Evolutionary conservation across 2,888 invertebrate species (phyloP), one percentile per base, ranked within the genome.

Genomic region (Teleogryllus oceanicus): DNA sequence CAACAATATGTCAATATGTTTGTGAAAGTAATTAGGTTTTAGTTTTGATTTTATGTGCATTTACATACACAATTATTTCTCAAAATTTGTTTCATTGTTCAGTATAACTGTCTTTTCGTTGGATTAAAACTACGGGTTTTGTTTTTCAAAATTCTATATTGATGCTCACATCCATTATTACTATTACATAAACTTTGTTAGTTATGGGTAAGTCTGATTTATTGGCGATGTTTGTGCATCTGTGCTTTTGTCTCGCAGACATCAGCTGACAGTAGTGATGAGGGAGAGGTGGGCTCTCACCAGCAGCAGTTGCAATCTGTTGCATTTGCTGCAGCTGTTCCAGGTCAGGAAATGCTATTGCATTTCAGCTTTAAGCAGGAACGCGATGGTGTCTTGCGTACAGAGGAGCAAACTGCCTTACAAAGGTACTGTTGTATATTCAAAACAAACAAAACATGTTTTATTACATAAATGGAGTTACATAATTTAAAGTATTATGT

Each of bases 301-400:
- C 80, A 80, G 12, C 80, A 79, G 62, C 78, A 77, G 24, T 81
- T 82, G 78, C 80, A 79, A 37, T 75, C 78, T 16, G 76, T 80
- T 18, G 81, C 82, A 76, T 37, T 49, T 49, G 79, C 80, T 50
- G 80, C 82, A 75, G 80, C 81, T 78, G 81, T 81, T 18, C 78
- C 82, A 20, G 82, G 82, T 13, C 84, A 84, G 78, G 84, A 84
- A 80, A 83, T 85, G 83, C 80, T 84, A 50, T 82, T 84, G 11
- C 84, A 84, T 49, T 84, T 84, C 79, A 84, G 82, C 74, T 83
- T 83, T 76, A 81, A 81, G 74, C 82, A 83, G 78, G 82, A 83
- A 74, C 76, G 83, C 21, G 83, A 83, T 50, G 80, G 78, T 62
- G 80, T 80, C 76, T 79, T 81, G 8, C 37, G 81, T 20, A 51